Conservation (phyloP, 2,888 invertebrate genomes). For the Diadegma fenestrale region DNA sequence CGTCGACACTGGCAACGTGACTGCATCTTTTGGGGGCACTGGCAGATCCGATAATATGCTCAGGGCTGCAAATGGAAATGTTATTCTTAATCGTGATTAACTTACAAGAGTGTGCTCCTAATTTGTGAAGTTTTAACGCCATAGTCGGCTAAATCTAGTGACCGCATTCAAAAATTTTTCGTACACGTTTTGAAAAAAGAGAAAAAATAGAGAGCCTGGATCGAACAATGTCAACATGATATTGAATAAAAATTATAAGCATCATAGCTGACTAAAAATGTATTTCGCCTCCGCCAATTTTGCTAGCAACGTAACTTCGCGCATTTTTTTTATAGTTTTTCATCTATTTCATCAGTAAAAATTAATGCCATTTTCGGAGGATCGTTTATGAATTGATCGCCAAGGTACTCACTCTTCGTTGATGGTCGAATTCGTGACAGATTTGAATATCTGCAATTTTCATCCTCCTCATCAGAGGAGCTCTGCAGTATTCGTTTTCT, state of each 20-base stretch:
- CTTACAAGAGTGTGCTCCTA: constrained; percentile 19
- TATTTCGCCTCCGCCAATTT: constrained; percentile 19
- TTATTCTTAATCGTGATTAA: constrained; percentile 18
- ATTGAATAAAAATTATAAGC: constrained; percentile 7
- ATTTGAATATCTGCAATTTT: constrained; percentile 22
- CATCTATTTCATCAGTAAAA: constrained; percentile 6
- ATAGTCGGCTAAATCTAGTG: constrained; percentile 25
- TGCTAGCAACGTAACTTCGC: background rate
- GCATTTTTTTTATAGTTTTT: constrained; percentile 13
- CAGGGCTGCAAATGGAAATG: constrained; percentile 22
- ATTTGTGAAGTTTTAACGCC: constrained; percentile 29
- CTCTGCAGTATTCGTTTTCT: constrained; percentile 37
- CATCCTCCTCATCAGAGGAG: constrained; percentile 37
- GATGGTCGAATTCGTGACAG: constrained; percentile 17
- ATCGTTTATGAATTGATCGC: constrained; percentile 23
- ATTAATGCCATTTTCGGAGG: constrained; percentile 17
- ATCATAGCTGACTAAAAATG: constrained; percentile 6
- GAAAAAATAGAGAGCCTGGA: constrained; percentile 14
- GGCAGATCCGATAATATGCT: constrained; percentile 29
- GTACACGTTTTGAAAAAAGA: constrained; percentile 25
- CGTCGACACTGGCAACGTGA: constrained; percentile 12
- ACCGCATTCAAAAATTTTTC: constrained; percentile 16
- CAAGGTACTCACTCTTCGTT: constrained; percentile 8
- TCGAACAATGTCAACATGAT: constrained; percentile 10
- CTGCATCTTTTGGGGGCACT: constrained; percentile 19